A percentile compares a stretch with the other conserved stretches of the same genome.
phyloP scores from a whole-genome alignment of 2,888 invertebrate species.

The Silvanus unidentatus region DNA sequence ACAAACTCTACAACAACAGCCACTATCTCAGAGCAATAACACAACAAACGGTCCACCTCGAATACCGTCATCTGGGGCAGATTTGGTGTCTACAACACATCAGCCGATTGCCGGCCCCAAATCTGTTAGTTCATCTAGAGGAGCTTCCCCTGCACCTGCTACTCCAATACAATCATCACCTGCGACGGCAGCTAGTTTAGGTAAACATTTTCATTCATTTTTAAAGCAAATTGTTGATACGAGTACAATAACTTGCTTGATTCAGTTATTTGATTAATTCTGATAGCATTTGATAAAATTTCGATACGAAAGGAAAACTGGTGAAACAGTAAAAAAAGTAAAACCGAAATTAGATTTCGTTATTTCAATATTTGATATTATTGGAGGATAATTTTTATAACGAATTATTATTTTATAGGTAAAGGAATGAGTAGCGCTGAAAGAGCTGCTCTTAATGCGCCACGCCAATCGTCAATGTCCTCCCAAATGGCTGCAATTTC shows the following conservation, averaged over 20 bases:
- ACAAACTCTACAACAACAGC: slow-evolving; percentile 35
- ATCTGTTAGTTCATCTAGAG: slow-evolving; percentile 57
- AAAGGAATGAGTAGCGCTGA: slow-evolving; percentile 53
- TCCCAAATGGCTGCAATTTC: slow-evolving; percentile 69
- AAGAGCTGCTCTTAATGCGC: slow-evolving; percentile 49
- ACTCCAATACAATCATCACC: slow-evolving; percentile 44
- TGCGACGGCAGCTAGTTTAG: slow-evolving; percentile 45
- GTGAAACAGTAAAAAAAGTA: no score
- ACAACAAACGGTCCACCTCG: slow-evolving; percentile 40
- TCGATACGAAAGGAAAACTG: no score
- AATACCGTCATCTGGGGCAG: slow-evolving; percentile 35
- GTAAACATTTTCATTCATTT: no score
- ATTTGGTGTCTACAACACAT: slow-evolving; percentile 50
- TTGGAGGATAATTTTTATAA: no score
- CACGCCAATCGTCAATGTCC: slow-evolving; percentile 53
- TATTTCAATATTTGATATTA: no score
- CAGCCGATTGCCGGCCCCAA: slow-evolving; percentile 56
- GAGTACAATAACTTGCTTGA: no score
- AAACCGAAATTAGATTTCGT: no score
- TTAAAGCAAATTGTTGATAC: no score
- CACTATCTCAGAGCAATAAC: slow-evolving; percentile 41
- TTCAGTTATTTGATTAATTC: no score
- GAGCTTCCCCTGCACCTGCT: slow-evolving; percentile 51
- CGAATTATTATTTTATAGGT: slow-evolving; percentile 19
- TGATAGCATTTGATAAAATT: no score